These are phyloP conservation scores for Melopsittacus undulatus DNA, from an alignment of 2,797 vertebrate species.

Conservation along the genomic window DNA sequence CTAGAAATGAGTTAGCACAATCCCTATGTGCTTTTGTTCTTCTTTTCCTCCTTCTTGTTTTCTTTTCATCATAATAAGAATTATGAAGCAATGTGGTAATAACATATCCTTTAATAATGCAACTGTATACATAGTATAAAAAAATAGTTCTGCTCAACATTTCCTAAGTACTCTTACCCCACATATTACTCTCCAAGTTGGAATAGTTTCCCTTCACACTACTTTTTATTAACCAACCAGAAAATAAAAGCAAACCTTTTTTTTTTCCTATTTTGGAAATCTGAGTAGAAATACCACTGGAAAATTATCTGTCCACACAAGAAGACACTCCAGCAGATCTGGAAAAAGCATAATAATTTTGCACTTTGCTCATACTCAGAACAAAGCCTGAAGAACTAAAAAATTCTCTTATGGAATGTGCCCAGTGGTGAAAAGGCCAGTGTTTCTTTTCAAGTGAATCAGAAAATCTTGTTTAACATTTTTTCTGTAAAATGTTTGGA, in stretches of 20 bases:
- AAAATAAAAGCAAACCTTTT: background rate
- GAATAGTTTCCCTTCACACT: background rate
- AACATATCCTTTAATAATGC: background rate
- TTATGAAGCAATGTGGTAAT: background rate
- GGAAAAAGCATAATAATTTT: background rate
- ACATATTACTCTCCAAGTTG: background rate
- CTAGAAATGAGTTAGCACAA: background rate
- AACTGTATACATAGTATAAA: background rate
- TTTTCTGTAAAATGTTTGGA: slow-evolving; percentile 14
- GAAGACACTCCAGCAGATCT: background rate
- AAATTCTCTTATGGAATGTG: background rate
- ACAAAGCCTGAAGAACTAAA: background rate
- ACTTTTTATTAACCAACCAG: background rate
- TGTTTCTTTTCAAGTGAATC: background rate
- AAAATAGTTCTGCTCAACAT: background rate
- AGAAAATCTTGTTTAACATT: background rate
- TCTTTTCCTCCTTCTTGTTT: background rate
- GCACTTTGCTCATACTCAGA: background rate
- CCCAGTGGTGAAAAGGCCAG: background rate
- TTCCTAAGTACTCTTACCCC: background rate
- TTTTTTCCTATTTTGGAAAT: background rate
- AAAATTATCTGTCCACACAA: slow-evolving; percentile 27
- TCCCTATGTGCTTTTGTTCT: background rate
- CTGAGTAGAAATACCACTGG: slow-evolving; percentile 29
- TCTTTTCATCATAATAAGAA: background rate